A percentile compares a stretch with the other conserved stretches of the same genome.
These are phyloP conservation scores for Crotophaga sulcirostris DNA, from an alignment of 2,113 vertebrate genomes.

Conservation along the genomic window DNA sequence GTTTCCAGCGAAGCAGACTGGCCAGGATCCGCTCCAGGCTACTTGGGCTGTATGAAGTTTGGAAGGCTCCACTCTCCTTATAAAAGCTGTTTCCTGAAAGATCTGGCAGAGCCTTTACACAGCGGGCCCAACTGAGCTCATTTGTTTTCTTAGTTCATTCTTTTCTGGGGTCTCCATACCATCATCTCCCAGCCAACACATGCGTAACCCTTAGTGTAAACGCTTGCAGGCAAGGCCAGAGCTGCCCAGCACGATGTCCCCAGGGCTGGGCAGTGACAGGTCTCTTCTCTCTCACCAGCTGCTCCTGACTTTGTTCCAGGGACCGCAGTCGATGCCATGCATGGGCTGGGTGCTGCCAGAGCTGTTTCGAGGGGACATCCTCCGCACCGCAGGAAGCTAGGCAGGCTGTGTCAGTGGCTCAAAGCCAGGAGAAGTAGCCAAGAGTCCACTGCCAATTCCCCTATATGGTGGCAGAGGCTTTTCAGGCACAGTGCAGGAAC, in stretches of 20 bases:
- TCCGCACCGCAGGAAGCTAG: neutral
- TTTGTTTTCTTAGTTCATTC: constrained; percentile 48
- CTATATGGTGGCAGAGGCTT: neutral
- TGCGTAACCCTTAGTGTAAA: neutral
- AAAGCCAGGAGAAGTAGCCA: neutral
- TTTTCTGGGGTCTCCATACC: constrained; percentile 28
- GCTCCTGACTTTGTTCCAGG: neutral
- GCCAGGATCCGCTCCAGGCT: constrained; percentile 54
- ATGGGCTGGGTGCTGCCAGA: neutral
- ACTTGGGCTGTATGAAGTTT: neutral
- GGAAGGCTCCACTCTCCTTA: constrained; percentile 38
- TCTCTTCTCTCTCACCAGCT: neutral
- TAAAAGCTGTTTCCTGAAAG: constrained; percentile 65
- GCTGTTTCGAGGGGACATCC: neutral
- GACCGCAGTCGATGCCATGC: neutral
- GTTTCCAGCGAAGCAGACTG: constrained; percentile 19
- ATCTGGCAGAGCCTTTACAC: constrained; percentile 31
- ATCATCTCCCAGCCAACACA: neutral
- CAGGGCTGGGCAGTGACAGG: neutral
- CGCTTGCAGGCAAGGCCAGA: neutral
- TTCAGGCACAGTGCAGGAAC: neutral
- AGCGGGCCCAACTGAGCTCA: constrained; percentile 42
- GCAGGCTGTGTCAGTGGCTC: neutral
- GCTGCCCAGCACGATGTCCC: neutral
- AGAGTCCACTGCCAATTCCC: neutral